Evolutionary conservation across 2,797 vertebrate species (phyloP).

Genomic region (Psittacula echo): DNA sequence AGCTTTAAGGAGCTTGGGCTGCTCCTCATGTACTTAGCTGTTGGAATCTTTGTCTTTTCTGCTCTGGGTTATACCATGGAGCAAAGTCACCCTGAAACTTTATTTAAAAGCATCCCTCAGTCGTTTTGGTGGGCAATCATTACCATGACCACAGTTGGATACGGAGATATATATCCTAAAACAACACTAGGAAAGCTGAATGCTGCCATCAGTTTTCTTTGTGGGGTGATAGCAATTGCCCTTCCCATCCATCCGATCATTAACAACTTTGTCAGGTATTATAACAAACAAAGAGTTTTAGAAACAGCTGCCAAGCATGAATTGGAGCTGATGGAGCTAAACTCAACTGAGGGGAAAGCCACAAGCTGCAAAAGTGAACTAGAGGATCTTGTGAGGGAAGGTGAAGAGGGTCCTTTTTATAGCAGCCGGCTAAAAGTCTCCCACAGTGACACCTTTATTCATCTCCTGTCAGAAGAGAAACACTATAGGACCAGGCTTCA

Average conservation of each 20-base stretch:
- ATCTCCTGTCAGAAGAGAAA: slow-evolving; percentile 84
- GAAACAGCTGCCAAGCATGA: slow-evolving; percentile 96
- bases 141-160: slow-evolving; percentile 98
- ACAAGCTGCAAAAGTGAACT: slow-evolving; percentile 56
- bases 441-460: slow-evolving; percentile 87
- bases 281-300: slow-evolving; percentile 94
- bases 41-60: slow-evolving; percentile 97
- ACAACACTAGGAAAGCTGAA: slow-evolving; percentile 95
- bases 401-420: slow-evolving; percentile 49
- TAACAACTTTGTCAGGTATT: slow-evolving; percentile 97
- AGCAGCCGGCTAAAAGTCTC: slow-evolving; percentile 77
- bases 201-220: slow-evolving; percentile 95
- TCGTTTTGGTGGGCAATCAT: slow-evolving; percentile 99
- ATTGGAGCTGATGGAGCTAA: slow-evolving; percentile 93
- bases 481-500: slow-evolving; percentile 79
- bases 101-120: slow-evolving; percentile 97
- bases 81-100: slow-evolving; percentile 94
- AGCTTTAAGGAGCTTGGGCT: slow-evolving; percentile 96
- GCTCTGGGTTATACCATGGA: slow-evolving; percentile 97
- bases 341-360: slow-evolving; percentile 76
- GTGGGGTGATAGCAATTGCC: slow-evolving; percentile 95
- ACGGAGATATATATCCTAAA: slow-evolving; percentile 97
- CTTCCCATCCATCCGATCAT: slow-evolving; percentile 98
- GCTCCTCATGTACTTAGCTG: slow-evolving; percentile 96
- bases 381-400: slow-evolving; percentile 43